Evolutionary conservation across 2,888 invertebrate species (phyloP).

Genomic region (Thysanoteuthis rhombus): DNA sequence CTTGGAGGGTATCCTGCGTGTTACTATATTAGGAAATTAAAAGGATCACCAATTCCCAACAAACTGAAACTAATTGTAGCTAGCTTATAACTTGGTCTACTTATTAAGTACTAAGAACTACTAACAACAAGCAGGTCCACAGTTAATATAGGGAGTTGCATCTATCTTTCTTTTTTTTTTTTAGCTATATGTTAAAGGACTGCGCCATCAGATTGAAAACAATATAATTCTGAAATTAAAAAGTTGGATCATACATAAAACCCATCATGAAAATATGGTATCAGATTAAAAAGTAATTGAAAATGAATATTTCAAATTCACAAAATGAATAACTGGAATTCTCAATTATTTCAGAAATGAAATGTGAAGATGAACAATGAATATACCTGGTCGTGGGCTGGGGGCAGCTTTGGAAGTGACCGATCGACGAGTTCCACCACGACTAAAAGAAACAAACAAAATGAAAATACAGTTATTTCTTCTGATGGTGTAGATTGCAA

Average conservation of each 20-base stretch:
- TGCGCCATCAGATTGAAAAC: not conserved
- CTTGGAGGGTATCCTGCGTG: not conserved
- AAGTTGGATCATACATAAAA: not conserved
- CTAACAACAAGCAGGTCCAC: not conserved
- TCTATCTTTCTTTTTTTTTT: not conserved
- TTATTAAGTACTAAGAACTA: too few species aligned
- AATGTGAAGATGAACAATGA: not conserved
- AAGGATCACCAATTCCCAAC: not conserved
- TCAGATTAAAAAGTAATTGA: not conserved
- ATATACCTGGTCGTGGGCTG: constrained; percentile 26
- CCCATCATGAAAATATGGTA: not conserved
- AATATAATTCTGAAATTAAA: not conserved
- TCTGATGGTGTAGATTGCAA: too few species aligned
- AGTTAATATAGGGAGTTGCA: not conserved
- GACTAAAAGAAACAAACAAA: not conserved
- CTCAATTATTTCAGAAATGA: not conserved
- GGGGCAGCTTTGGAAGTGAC: constrained; percentile 26
- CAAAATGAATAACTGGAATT: not conserved
- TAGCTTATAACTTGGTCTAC: not conserved
- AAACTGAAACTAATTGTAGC: not conserved
- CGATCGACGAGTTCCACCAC: constrained; percentile 32
- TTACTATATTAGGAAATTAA: not conserved
- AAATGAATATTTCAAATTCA: not conserved
- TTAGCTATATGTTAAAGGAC: not conserved
- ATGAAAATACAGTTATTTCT: not conserved